phyloP scores from a whole-genome alignment of 2,113 vertebrate species.

The Proteles cristata region DNA sequence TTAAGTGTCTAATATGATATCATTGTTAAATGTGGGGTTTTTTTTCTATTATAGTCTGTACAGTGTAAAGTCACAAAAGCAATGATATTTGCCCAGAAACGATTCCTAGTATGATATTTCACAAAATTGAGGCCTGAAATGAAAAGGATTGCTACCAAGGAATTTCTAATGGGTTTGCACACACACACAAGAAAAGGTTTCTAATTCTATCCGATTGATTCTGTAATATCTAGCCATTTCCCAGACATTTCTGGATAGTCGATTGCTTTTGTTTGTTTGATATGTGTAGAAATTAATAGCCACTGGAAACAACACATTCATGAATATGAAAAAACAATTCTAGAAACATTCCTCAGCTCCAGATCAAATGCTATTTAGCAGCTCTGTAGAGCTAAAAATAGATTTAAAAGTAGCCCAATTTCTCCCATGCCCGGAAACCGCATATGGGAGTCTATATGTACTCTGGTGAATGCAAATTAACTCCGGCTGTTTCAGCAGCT shows the following conservation, averaged over 20 bases:
- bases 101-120: slow-evolving; percentile 12
- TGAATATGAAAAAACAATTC: slow-evolving; percentile 78
- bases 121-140: slow-evolving; percentile 57
- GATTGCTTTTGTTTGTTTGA: slow-evolving; percentile 72
- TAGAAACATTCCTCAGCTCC: slow-evolving; percentile 60
- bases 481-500: slow-evolving; percentile 44
- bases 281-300: slow-evolving; percentile 64
- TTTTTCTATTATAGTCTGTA: background rate
- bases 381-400: slow-evolving; percentile 67
- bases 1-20: slow-evolving; percentile 35
- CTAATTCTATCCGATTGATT: slow-evolving; percentile 60
- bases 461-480: slow-evolving; percentile 64
- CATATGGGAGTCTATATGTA: background rate
- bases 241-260: slow-evolving; percentile 69
- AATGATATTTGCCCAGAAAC: slow-evolving; percentile 18
- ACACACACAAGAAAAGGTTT: background rate
- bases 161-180: slow-evolving; percentile 70
- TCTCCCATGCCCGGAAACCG: slow-evolving; percentile 71
- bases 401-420: slow-evolving; percentile 74
- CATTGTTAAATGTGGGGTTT: slow-evolving; percentile 38
- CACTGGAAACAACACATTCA: slow-evolving; percentile 73
- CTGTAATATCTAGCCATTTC: slow-evolving; percentile 71
- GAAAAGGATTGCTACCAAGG: slow-evolving; percentile 36
- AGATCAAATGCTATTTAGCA: slow-evolving; percentile 72
- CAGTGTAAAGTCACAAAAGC: slow-evolving; percentile 35